Evolutionary conservation across 2,888 invertebrate genomes (phyloP).

Genomic region (Megastigmus dorsalis): DNA sequence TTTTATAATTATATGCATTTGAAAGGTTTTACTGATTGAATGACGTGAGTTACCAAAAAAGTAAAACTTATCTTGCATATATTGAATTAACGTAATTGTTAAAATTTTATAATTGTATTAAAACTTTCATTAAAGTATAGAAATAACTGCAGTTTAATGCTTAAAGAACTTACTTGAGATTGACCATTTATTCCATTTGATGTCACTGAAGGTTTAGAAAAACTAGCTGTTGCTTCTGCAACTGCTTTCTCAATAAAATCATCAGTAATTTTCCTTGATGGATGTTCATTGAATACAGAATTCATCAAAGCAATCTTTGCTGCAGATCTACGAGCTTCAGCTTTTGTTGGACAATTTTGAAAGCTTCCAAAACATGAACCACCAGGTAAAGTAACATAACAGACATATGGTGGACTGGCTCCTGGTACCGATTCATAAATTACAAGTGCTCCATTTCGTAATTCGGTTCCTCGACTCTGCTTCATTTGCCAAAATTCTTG

Average conservation of each 20-base stretch:
- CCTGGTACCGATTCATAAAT: constrained; percentile 96
- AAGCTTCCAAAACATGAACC: constrained; percentile 97
- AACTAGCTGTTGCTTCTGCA: constrained; percentile 89
- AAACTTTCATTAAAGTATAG: too few species aligned
- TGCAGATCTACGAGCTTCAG: constrained; percentile 93
- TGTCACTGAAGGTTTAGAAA: constrained; percentile 67
- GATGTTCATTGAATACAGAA: constrained; percentile 97
- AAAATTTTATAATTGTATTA: too few species aligned
- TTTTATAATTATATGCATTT: too few species aligned
- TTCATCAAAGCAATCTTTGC: constrained; percentile 98
- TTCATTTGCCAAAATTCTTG: constrained; percentile 99
- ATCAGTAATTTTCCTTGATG: constrained; percentile 92
- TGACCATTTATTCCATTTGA: constrained; percentile 61
- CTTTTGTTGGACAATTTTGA: constrained; percentile 95
- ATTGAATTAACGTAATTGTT: too few species aligned
- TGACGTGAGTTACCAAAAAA: too few species aligned
- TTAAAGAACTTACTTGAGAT: constrained; percentile 46
- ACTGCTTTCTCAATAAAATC: constrained; percentile 96
- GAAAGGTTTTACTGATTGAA: too few species aligned
- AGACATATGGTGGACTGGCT: constrained; percentile 93
- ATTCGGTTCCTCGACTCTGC: constrained; percentile 88
- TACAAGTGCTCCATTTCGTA: constrained; percentile 91
- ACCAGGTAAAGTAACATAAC: constrained; percentile 95
- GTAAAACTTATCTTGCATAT: too few species aligned
- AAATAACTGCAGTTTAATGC: too few species aligned